A percentile compares a stretch with the other conserved stretches of the same genome.
These are phyloP conservation scores for Propsilocerus akamusi DNA, from an alignment of 1,140 invertebrate species.

Conservation along the genomic window DNA sequence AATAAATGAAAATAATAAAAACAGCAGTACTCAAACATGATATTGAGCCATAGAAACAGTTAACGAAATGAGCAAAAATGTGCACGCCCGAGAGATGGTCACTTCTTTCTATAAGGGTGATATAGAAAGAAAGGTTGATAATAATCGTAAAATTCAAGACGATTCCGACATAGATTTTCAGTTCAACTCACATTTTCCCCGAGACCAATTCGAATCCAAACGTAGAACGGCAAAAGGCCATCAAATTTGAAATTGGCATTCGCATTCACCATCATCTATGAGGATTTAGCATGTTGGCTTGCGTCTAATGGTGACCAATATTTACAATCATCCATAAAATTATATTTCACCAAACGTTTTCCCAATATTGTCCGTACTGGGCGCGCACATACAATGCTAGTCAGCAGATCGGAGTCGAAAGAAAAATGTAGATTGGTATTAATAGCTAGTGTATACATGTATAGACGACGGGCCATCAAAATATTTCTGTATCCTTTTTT, in stretches of 20 bases:
- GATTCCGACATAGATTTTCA: background rate
- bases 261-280: background rate
- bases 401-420: background rate
- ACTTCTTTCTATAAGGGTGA: too few relatives aligned
- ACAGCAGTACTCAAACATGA: too few relatives aligned
- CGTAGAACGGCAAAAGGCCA: background rate
- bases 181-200: background rate
- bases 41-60: too few relatives aligned
- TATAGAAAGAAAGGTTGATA: background rate
- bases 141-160: background rate
- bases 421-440: slow-evolving; percentile 3
- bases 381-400: too few relatives aligned
- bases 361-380: too few relatives aligned
- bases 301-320: too few relatives aligned
- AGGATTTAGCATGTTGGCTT: too few relatives aligned
- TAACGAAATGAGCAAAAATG: too few relatives aligned
- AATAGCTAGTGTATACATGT: background rate
- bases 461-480: background rate
- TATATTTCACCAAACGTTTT: background rate
- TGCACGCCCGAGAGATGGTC: too few relatives aligned
- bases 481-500: background rate
- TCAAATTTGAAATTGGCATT: slow-evolving; percentile 2
- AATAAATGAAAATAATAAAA: too few relatives aligned
- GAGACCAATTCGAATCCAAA: too few relatives aligned
- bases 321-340: slow-evolving; percentile 3